Base-by-base conservation (phyloP, 2,888 invertebrate species). In the Caenorhabditis doughertyi region DNA sequence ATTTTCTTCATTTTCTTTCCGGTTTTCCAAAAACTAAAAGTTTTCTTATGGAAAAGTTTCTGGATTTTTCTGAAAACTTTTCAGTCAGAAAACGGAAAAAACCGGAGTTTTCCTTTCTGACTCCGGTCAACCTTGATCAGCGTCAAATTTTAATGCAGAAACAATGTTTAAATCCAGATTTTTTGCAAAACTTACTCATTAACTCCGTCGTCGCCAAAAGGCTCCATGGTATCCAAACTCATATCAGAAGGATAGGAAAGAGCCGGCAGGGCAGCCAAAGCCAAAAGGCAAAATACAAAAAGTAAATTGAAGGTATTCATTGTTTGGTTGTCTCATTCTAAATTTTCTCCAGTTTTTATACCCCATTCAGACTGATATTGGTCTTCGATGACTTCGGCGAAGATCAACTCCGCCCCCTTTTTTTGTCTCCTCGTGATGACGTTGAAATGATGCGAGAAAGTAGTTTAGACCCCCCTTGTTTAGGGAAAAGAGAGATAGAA, bases 181-280 rank as follows among this genome's bases (percentile, higher is more conserved):
- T n/a, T n/a, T n/a, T n/a, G n/a, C n/a, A n/a, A n/a, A n/a, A 64
- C 64, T 64, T 23, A 64, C 64, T 64, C 64, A 32, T 16, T n/a
- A 0, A 21, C 27, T n/a, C 44, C 60, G 23, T 62, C 44, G 9
- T 25, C 49, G 13, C 32, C 27, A 27, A 64, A 29, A 21, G 47
- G 47, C 18, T 21, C 64, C 47, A 64, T 55, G 1, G 29, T 2
- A n/a, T 55, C 55, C n/a, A 55, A 9, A 18, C 21, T 49, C 18
- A 64, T 8, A n/a, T 60, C 60, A 5, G 64, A 25, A 25, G 64
- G 64, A 21, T 49, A 64, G 3, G 64, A 49, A 29, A 64, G 44
- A 5, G 29, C 29, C 16, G 64, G 64, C 2, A 64, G 32, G 29
- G 47, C 64, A 18, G 47, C 21, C 32, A 64, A 27, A 16, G 64